Conservation (phyloP, 2,888 invertebrate genomes). For the Eristalis tenax region DNA sequence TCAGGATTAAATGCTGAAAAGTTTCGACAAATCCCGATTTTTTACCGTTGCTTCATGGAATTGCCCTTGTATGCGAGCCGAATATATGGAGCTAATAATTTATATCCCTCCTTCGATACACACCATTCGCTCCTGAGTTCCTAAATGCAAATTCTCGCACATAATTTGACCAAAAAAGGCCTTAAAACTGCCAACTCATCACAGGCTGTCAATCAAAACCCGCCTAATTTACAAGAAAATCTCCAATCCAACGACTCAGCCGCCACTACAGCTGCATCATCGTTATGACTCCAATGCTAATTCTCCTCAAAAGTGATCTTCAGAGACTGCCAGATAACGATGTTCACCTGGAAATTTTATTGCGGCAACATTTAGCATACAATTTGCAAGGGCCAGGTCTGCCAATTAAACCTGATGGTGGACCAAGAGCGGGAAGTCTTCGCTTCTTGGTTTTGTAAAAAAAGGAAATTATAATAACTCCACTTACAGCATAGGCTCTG, state of each 20-base stretch:
- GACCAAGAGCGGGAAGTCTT: constrained; percentile 35
- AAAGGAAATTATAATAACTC: constrained; percentile 69
- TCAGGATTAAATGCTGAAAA: no score
- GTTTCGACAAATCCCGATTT: no score
- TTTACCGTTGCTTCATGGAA: no score
- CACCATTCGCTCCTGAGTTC: not conserved
- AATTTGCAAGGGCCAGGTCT: constrained; percentile 64
- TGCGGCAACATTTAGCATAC: constrained; percentile 69
- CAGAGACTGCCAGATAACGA: constrained; percentile 59
- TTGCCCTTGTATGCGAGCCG: no score
- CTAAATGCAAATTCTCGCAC: constrained; percentile 50
- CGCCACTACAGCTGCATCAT: constrained; percentile 51
- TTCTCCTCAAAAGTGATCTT: constrained; percentile 49
- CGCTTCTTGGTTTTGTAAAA: constrained; percentile 51
- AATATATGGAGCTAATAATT: not conserved
- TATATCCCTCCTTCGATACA: not conserved
- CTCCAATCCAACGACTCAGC: constrained; percentile 47
- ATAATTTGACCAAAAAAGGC: constrained; percentile 45
- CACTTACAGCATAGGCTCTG: constrained; percentile 45
- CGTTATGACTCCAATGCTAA: constrained; percentile 70
- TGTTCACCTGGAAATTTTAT: constrained; percentile 62
- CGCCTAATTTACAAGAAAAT: constrained; percentile 66
- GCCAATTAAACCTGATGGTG: constrained; percentile 67
- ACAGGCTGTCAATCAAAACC: constrained; percentile 65
- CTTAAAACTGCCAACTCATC: constrained; percentile 48